Evolutionary conservation across 1,140 invertebrate species (phyloP).

Genomic region (Philotrypesis tridentata): DNA sequence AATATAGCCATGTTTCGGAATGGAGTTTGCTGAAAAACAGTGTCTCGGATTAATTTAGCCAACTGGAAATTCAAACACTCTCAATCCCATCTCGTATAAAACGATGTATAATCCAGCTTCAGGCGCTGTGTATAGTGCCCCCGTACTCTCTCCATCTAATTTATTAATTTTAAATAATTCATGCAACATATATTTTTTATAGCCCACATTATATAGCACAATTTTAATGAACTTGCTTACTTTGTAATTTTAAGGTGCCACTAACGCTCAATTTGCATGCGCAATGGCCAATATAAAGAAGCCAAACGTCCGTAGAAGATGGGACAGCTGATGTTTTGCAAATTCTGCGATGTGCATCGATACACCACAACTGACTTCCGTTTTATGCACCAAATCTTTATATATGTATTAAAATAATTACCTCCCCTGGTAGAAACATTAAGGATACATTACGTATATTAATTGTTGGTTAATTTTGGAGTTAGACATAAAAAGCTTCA

Average conservation of each 20-base stretch:
- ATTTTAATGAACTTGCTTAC: constrained; percentile 31
- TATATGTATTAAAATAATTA: not conserved
- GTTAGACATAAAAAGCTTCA: too few species aligned
- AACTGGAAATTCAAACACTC: not conserved
- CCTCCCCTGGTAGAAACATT: too few species aligned
- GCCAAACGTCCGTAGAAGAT: constrained; percentile 37
- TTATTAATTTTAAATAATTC: constrained; percentile 25
- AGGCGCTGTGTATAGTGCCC: too few species aligned
- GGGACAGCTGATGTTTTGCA: constrained; percentile 9
- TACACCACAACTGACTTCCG: constrained; percentile 52
- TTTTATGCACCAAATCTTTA: constrained; percentile 50
- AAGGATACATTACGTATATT: too few species aligned
- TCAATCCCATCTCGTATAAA: not conserved
- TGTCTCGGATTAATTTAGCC: not conserved
- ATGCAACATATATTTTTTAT: not conserved
- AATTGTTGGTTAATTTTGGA: too few species aligned
- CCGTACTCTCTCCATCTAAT: too few species aligned
- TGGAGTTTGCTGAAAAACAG: not conserved
- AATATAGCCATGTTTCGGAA: not conserved
- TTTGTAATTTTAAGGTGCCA: constrained; percentile 2
- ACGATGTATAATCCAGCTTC: too few species aligned
- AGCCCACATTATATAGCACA: not conserved
- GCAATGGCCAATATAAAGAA: constrained; percentile 24
- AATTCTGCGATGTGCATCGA: constrained; percentile 42
- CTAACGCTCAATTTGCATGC: constrained; percentile 26